A percentile compares a stretch with the other conserved stretches of the same genome.
Conservation (phyloP, 2,888 invertebrate species). For the Pristionchus arcanus region DNA sequence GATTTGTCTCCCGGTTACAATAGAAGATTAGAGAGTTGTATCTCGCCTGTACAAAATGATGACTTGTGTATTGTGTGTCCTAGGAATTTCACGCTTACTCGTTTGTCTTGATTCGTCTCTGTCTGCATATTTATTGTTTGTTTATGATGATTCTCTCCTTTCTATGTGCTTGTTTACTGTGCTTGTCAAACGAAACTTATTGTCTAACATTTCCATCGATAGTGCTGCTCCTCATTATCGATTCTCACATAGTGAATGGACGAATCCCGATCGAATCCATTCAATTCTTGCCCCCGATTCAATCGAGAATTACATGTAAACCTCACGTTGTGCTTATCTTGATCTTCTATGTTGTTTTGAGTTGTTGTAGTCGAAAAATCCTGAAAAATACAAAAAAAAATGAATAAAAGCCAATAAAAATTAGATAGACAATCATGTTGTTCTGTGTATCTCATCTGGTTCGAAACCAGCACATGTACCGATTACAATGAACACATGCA, state of each 20-base stretch:
- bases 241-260: not conserved
- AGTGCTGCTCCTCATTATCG: not conserved
- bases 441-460: constrained; percentile 2
- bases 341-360: not conserved
- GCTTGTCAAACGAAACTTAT: not conserved
- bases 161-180: not conserved
- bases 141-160: not conserved
- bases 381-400: constrained; percentile 9
- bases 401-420: constrained; percentile 15
- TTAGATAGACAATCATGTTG: constrained; percentile 4
- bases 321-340: not conserved
- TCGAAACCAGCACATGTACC: not conserved
- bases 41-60: not conserved
- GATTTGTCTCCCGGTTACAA: not conserved
- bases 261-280: not conserved
- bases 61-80: not conserved
- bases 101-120: not conserved
- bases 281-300: not conserved
- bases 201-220: not conserved
- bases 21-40: not conserved
- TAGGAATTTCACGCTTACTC: not conserved
- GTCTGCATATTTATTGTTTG: not conserved
- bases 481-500: not conserved
- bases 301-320: not conserved
- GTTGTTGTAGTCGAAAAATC: not conserved